Conservation (phyloP, 1,140 invertebrate genomes). For the Helicoverpa zea region DNA sequence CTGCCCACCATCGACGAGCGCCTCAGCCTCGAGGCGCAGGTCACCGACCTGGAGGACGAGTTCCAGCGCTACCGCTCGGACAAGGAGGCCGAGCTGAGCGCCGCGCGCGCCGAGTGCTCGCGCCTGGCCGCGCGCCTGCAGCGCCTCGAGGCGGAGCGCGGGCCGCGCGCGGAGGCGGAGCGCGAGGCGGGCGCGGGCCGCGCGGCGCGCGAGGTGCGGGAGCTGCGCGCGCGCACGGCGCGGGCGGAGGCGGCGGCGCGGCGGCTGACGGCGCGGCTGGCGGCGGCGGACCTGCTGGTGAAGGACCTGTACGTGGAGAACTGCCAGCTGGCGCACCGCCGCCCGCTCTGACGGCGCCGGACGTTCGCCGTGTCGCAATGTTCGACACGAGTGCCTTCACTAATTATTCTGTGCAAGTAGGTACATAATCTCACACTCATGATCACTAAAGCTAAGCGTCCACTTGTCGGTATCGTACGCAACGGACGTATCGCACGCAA, state of each 20-base stretch:
- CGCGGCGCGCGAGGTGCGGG: conserved; percentile 53
- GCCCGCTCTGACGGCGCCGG: conserved; percentile 58
- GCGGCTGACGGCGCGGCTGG: conserved; percentile 89
- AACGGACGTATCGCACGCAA: too few relatives aligned
- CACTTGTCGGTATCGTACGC: too few relatives aligned
- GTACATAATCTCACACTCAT: too few relatives aligned
- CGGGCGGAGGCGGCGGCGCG: conserved; percentile 62
- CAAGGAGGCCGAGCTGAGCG: conserved; percentile 58
- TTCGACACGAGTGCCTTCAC: too few relatives aligned
- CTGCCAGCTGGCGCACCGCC: conserved; percentile 88
- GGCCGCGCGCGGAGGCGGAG: conserved; percentile 53
- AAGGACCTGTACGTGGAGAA: conserved; percentile 94
- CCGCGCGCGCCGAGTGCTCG: conserved; percentile 35
- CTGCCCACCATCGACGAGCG: conserved; percentile 93
- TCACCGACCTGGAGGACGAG: conserved; percentile 91
- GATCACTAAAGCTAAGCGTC: too few relatives aligned
- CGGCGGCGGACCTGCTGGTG: conserved; percentile 91
- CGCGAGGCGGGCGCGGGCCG: conserved; percentile 52
- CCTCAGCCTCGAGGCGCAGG: conserved; percentile 91
- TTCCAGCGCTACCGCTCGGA: conserved; percentile 86
- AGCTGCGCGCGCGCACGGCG: conserved; percentile 61
- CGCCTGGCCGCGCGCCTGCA: conserved; percentile 38
- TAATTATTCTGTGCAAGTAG: too few relatives aligned
- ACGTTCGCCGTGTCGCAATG: too few relatives aligned
- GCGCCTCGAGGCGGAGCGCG: conserved; percentile 3